phyloP scores from a whole-genome alignment of 2,797 vertebrate genomes.

The Dendrocincla fuliginosa region DNA sequence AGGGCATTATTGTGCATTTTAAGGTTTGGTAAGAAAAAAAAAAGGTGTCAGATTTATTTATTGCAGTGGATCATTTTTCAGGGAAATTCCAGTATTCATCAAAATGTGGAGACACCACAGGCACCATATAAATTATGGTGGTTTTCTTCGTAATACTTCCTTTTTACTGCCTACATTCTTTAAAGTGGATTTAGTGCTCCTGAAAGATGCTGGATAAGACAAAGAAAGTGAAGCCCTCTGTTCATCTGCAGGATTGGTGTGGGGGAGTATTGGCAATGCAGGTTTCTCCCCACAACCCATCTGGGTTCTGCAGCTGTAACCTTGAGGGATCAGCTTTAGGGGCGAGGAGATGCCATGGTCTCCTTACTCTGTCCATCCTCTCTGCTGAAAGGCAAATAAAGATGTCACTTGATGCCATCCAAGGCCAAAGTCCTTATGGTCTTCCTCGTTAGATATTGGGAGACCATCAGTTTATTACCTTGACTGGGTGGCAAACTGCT shows the following conservation, averaged over 20 bases:
- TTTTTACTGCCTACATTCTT: conserved; percentile 61
- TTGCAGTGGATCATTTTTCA: conserved; percentile 34
- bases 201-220: conserved; percentile 18
- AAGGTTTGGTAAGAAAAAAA: neutral
- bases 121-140: conserved; percentile 54
- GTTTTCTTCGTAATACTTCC: conserved; percentile 51
- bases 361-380: neutral
- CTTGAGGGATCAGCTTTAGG: neutral
- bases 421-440: neutral
- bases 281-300: neutral
- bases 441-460: neutral
- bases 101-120: conserved; percentile 40
- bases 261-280: neutral
- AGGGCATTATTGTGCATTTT: conserved; percentile 10
- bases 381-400: neutral
- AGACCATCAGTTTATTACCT: neutral
- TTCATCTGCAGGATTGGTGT: neutral
- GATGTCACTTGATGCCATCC: neutral
- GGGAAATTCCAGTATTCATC: conserved; percentile 37
- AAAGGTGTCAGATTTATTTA: conserved; percentile 42
- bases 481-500: neutral
- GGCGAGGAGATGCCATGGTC: neutral
- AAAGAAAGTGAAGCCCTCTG: neutral
- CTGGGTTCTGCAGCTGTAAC: neutral
- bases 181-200: conserved; percentile 45